Conservation (phyloP, 2,888 invertebrate species). For the Tetheella fluctuosa region DNA sequence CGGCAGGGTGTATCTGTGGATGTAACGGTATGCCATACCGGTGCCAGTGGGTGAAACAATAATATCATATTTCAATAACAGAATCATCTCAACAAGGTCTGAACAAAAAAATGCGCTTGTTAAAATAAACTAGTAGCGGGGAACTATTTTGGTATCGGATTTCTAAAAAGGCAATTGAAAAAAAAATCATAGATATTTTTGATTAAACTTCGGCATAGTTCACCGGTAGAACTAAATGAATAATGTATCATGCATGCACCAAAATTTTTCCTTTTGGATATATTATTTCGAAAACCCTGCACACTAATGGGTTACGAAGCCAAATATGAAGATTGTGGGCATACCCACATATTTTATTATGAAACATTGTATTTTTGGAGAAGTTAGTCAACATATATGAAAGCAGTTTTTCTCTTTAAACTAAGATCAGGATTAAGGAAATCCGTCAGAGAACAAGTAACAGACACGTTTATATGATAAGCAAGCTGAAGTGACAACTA, state of each 20-base stretch:
- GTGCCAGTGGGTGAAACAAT: constrained; percentile 35
- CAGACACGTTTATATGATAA: not conserved
- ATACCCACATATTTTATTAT: not conserved
- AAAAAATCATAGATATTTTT: too few species aligned
- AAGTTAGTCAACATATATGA: not conserved
- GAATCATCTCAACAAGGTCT: not conserved
- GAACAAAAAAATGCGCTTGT: not conserved
- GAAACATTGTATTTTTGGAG: not conserved
- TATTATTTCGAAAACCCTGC: not conserved
- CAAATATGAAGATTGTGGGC: not conserved
- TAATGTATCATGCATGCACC: not conserved
- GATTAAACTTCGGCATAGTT: too few species aligned
- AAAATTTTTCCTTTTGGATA: not conserved
- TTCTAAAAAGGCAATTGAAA: not conserved
- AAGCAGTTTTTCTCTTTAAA: not conserved
- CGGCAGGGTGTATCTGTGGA: constrained; percentile 44
- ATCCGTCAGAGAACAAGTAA: constrained; percentile 2
- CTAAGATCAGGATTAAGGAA: not conserved
- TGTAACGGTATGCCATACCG: constrained; percentile 22
- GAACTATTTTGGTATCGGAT: not conserved
- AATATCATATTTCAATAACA: constrained; percentile 26
- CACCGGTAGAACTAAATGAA: not conserved
- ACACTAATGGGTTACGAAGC: not conserved
- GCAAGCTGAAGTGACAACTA: constrained; percentile 1
- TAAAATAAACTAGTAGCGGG: constrained; percentile 6